Percentiles rank a stretch among this genome's conserved stretches.
Conservation (phyloP, 2,888 invertebrate genomes). For the Slavum lentiscoides region DNA sequence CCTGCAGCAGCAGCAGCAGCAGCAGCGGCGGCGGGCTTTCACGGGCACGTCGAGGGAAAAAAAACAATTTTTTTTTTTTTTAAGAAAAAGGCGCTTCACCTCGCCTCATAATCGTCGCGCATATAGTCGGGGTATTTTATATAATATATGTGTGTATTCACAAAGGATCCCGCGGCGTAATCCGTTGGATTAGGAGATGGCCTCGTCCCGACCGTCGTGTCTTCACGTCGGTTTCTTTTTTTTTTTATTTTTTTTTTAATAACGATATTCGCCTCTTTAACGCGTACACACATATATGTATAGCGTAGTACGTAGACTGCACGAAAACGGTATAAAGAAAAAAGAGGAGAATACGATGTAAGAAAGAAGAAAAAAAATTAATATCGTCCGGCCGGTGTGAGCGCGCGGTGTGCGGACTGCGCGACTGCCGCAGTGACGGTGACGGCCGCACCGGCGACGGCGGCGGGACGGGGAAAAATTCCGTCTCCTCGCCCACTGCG, state of each 20-base stretch:
- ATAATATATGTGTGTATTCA: not conserved
- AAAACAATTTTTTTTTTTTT: no score
- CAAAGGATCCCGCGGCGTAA: slow-evolving; percentile 45
- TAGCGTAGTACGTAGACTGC: no score
- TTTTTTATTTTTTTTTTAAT: slow-evolving; percentile 12
- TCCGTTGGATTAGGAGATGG: slow-evolving; percentile 49
- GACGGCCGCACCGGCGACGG: not conserved
- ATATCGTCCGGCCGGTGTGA: slow-evolving; percentile 12
- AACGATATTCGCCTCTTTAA: slow-evolving; percentile 27
- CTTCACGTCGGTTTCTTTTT: slow-evolving; percentile 19
- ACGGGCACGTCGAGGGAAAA: not conserved
- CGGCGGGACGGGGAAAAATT: not conserved
- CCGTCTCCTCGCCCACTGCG: not conserved
- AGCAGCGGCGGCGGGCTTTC: no score
- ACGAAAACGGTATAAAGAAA: not conserved
- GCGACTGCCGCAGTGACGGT: not conserved
- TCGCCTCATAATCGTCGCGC: not conserved
- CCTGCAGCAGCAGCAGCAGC: no score
- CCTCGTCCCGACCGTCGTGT: slow-evolving; percentile 14
- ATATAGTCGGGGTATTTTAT: not conserved
- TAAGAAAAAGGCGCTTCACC: slow-evolving; percentile 12
- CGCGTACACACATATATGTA: not conserved
- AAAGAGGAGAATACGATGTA: no score
- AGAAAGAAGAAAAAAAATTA: slow-evolving; percentile 6
- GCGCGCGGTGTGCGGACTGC: not conserved